Percentiles rank a stretch among this genome's conserved stretches.
Evolutionary conservation across 2,113 vertebrate species (phyloP).

Genomic region (Mastomys coucha): DNA sequence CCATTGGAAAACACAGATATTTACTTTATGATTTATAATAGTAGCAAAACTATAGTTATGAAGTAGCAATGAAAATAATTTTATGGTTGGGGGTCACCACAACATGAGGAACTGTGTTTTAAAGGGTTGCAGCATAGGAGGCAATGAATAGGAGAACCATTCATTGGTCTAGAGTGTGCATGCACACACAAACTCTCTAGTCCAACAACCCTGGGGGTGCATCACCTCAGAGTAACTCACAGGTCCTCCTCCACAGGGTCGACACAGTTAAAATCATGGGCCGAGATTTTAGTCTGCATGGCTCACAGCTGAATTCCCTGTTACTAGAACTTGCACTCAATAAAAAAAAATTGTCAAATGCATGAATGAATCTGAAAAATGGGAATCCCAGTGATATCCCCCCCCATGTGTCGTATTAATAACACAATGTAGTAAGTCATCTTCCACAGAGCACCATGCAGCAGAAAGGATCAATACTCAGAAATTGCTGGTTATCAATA

Average conservation of each 20-base stretch:
- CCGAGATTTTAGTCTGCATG: neutral
- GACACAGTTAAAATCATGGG: neutral
- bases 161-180: neutral
- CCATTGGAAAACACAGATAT: neutral
- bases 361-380: constrained; percentile 44
- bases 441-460: neutral
- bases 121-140: neutral
- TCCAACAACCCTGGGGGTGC: rapidly evolving
- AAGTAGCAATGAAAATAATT: neutral
- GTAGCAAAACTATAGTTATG: neutral
- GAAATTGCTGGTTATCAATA: constrained; percentile 8
- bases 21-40: neutral
- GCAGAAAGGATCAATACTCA: constrained; percentile 11
- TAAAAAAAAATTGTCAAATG: constrained; percentile 13
- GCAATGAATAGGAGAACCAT: too few species aligned
- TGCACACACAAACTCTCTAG: neutral
- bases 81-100: neutral
- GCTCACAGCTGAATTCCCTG: neutral
- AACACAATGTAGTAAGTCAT: neutral
- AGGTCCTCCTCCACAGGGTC: neutral
- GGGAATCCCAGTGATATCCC: neutral
- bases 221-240: neutral
- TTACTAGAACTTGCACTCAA: neutral
- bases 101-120: neutral
- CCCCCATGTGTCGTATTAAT: neutral